Conservation (phyloP, 2,888 invertebrate genomes). For the Lasius platythorax region DNA sequence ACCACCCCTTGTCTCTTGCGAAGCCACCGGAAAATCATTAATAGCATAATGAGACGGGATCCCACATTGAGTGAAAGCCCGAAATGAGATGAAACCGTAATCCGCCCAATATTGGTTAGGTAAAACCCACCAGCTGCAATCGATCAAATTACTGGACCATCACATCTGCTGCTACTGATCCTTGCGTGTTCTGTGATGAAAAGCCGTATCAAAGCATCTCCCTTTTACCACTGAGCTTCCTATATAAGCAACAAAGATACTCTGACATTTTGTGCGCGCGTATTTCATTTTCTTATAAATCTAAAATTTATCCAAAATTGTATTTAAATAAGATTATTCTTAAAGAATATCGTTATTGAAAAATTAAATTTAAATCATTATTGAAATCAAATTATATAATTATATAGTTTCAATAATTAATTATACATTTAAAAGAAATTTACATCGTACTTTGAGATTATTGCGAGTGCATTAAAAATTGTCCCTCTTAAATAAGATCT, state of each 20-base stretch:
- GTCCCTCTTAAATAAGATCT: not conserved
- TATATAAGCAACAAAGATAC: not conserved
- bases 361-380: not conserved
- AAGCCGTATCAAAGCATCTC: constrained; percentile 5
- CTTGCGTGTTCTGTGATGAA: constrained; percentile 34
- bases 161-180: constrained; percentile 27
- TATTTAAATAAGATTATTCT: not conserved
- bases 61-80: constrained; percentile 37
- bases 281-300: not conserved
- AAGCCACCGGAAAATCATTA: constrained; percentile 43
- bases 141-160: constrained; percentile 59
- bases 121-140: constrained; percentile 48
- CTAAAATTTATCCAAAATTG: not conserved
- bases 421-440: not conserved
- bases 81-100: constrained; percentile 58
- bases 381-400: not conserved
- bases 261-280: not conserved
- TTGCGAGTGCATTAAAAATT: not conserved
- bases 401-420: not conserved
- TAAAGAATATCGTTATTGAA: not conserved
- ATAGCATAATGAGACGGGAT: constrained; percentile 42
- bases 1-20: not conserved
- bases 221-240: not conserved
- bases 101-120: constrained; percentile 50
- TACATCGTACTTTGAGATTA: not conserved